Base-by-base conservation (phyloP, 2,797 vertebrate species). In the Sibirionetta formosa region DNA sequence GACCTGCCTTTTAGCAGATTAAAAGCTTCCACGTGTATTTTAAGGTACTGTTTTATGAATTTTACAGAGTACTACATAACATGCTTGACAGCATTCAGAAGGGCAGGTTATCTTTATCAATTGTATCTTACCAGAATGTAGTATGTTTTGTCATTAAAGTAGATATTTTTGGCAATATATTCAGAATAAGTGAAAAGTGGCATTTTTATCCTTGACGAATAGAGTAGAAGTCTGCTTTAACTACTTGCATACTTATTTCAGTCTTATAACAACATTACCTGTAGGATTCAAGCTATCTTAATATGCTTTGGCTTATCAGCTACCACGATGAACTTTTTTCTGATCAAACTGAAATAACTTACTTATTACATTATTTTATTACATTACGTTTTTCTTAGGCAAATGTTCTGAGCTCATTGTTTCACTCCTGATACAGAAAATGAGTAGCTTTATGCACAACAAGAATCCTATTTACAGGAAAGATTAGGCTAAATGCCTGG, bases 401-500 rank as follows among this genome's bases (percentile, higher is more conserved):
- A 83, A 69, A 69, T 56, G 36, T 51, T 71, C n/a, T 84, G 31
- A 20, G 24, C 8, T 65, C 14, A 5, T 82, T 90, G 56, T 73
- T 90, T 78, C 35, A 78, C 7, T 68, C 3, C 6, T 50, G 31
- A 44, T 54, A 71, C 11, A 66, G 36, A 92, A 93, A 89, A 88
- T 26, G 44, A 64, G 36, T 53, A 82, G 36, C 14, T 85, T 90
- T 90, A 63, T 90, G 44, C 31, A 7, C 44, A 71, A 24, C 6
- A 38, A 66, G 31, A 92, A 61, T 48, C 10, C 8, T 5, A 20
- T 71, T 94, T 94, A 16, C 73, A 90, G 79, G 42, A 78, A 66
- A 94, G 33, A 9, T 88, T 90, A 66, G 35, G 84, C 58, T 50
- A 89, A 96, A 89, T 82, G 46, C 84, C 86, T 82, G 60, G 46